Percentiles rank a stretch among this genome's conserved stretches.
Evolutionary conservation across 92 coral and sea anemone species (phyloP).

Genomic region (Phenganax marumi): DNA sequence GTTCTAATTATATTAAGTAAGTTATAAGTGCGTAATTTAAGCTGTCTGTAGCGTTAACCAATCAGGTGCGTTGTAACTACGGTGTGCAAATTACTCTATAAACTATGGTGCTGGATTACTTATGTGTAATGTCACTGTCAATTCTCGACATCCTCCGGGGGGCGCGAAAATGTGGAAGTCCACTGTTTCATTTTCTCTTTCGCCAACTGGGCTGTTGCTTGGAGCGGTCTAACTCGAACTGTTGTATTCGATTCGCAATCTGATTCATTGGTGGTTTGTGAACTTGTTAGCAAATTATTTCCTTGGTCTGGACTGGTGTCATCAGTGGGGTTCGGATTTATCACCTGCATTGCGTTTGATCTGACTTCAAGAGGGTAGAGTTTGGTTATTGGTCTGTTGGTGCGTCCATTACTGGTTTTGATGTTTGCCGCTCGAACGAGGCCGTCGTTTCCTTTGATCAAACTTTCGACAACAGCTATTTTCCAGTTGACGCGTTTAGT

Average conservation of each 20-base stretch:
- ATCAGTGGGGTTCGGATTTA: not conserved
- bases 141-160: conserved; percentile 35
- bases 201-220: not conserved
- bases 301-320: not conserved
- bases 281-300: not conserved
- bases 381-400: conserved; percentile 35
- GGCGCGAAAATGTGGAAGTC: not conserved
- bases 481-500: conserved; percentile 50
- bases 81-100: too few species aligned
- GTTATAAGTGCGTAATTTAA: too few species aligned
- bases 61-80: too few species aligned
- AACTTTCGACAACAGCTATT: conserved; percentile 53
- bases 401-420: conserved; percentile 52
- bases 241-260: too few species aligned
- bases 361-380: conserved; percentile 37
- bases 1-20: too few species aligned
- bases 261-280: too few species aligned
- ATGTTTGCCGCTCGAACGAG: conserved; percentile 60
- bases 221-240: too few species aligned
- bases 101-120: too few species aligned
- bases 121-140: too few species aligned
- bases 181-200: conserved; percentile 8
- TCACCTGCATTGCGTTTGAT: not conserved
- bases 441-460: conserved; percentile 58
- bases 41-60: too few species aligned